Conservation (phyloP, 2,797 vertebrate genomes). For the Prunella strophiata region DNA sequence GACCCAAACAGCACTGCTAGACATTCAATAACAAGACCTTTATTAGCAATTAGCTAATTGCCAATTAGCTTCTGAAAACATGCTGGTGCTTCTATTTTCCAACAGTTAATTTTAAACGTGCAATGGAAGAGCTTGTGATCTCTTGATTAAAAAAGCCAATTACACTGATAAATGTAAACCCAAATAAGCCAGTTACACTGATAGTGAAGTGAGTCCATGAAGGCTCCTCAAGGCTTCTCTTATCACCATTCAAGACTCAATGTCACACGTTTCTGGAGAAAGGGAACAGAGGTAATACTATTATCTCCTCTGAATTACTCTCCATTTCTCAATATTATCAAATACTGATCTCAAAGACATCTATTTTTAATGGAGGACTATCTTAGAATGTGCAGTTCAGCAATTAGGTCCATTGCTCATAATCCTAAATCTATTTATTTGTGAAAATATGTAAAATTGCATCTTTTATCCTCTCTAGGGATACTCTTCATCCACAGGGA, state of each 20-base stretch:
- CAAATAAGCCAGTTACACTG: neutral
- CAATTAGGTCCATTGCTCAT: neutral
- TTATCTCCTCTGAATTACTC: neutral
- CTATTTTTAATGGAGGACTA: neutral
- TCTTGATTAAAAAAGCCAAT: neutral
- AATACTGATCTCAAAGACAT: neutral
- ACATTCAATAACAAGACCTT: neutral
- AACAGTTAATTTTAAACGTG: neutral
- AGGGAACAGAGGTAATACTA: neutral
- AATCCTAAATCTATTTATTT: neutral
- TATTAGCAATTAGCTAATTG: neutral
- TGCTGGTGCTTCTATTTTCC: neutral
- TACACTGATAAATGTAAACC: neutral
- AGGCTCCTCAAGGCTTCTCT: neutral
- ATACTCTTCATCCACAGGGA: neutral
- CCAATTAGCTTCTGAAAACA: neutral
- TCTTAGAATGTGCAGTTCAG: neutral
- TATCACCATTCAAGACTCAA: neutral
- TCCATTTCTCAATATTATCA: neutral
- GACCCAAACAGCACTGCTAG: neutral
- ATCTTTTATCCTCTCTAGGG: neutral
- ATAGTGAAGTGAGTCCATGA: neutral
- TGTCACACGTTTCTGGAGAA: neutral
- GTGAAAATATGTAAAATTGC: neutral
- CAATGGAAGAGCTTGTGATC: neutral